Conservation (phyloP, 2,113 vertebrate species). For the Corynorhinus townsendii region DNA sequence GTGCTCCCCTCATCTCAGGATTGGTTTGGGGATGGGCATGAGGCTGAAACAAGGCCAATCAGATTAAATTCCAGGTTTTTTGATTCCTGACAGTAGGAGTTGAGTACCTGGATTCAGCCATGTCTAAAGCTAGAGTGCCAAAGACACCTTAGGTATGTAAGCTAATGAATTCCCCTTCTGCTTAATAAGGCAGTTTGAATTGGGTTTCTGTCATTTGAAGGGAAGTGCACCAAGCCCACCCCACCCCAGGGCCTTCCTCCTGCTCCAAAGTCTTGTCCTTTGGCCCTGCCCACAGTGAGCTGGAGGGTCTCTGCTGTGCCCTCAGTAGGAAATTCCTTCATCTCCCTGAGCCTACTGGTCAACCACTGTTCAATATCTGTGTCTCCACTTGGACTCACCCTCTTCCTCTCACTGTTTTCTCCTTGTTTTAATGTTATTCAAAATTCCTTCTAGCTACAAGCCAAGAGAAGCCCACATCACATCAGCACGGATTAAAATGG, state of each 20-base stretch:
- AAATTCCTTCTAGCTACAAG: not conserved
- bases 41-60: no score
- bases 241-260: not conserved
- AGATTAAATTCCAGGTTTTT: not conserved
- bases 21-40: not conserved
- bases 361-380: rapidly evolving
- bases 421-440: not conserved
- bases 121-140: not conserved
- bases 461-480: not conserved
- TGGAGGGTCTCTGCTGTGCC: not conserved
- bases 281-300: rapidly evolving
- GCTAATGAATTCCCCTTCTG: not conserved
- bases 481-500: not conserved
- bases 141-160: not conserved
- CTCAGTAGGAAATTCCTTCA: not conserved
- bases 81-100: not conserved
- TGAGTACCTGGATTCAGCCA: not conserved
- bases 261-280: not conserved
- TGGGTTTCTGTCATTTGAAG: not conserved
- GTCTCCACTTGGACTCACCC: not conserved
- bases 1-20: rapidly evolving
- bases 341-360: not conserved
- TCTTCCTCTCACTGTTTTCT: not conserved
- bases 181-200: not conserved
- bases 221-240: not conserved